Evolutionary conservation across 2,888 invertebrate species (phyloP), one percentile per base, ranked within the genome.

Genomic region (Noctua comes): DNA sequence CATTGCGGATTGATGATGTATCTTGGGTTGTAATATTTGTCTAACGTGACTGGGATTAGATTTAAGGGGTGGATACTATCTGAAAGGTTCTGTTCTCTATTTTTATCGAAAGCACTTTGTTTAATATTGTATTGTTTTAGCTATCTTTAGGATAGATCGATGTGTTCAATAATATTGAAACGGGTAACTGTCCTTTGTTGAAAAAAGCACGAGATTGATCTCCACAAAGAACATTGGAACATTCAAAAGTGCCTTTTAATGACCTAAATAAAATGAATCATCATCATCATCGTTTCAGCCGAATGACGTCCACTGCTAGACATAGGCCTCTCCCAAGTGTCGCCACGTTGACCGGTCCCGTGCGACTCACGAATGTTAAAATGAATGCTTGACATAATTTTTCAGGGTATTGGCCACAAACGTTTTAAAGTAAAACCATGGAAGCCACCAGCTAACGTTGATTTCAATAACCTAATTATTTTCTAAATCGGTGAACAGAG

Each of bases 1-100:
- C 36, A 87, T 87, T 85, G 73, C 16, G 71, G 40, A 85, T 83
- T 88, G 80, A 80, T 76, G 77, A 81, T 77, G 65, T 76, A 86
- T 88, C 73, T 64, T 65, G 59, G 13, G 71, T 73, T 66, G 66
- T 70, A 48, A 36, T 80, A 72, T 85, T 87, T 86, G 80, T 84
- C 84, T 77, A 76, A 65, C 13, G 36, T 83, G 40, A 64, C 46
- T 72, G 2, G 10, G 11, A 75, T 40, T 70, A 68, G 65, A 75
- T 84, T 40, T 57, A 73, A 59, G 18, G 11, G 13, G 8, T 27
- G 31, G 16, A 13, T 40, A 16, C 24, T 36, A 18, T 71, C 66
- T 68, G 24, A 10, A n/a, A 27, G n/a, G 57, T 27, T 48, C 10
- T 24, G 8, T 54, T 27, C 16, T 62, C n/a, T 27, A 36, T 40